A percentile compares a stretch with the other conserved stretches of the same genome.
Evolutionary conservation across 2,797 vertebrate genomes (phyloP).

Genomic region (Cossypha dichroa): DNA sequence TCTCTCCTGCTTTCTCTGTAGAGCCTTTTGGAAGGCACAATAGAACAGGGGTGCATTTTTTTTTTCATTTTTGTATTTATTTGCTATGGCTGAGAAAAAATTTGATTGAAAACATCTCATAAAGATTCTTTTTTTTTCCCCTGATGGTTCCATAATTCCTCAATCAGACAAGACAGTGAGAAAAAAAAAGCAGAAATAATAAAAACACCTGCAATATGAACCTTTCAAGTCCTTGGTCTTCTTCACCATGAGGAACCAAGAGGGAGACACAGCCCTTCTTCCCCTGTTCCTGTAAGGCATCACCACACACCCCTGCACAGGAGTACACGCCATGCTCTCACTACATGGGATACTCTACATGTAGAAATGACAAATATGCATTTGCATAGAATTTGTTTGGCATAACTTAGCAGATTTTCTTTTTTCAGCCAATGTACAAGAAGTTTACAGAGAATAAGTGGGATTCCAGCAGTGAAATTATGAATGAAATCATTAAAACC

Average conservation of each 20-base stretch:
- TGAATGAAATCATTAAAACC: slow-evolving; percentile 66
- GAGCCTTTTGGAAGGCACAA: background rate
- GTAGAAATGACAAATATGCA: background rate
- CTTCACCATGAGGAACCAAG: background rate
- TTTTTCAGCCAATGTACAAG: slow-evolving; percentile 72
- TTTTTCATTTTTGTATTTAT: background rate
- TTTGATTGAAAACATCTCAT: background rate
- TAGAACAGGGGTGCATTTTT: background rate
- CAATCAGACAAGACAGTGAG: background rate
- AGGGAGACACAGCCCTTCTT: background rate
- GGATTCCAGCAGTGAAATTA: slow-evolving; percentile 50
- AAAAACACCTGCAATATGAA: background rate
- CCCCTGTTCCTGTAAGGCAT: background rate
- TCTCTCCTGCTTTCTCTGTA: background rate
- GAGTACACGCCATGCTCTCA: accelerated
- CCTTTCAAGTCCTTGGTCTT: background rate
- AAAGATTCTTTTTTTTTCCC: background rate
- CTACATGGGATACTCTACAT: background rate
- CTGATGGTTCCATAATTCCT: background rate
- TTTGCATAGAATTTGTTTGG: background rate
- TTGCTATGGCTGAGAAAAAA: background rate
- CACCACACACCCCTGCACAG: background rate
- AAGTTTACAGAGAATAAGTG: slow-evolving; percentile 75
- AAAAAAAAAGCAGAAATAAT: background rate
- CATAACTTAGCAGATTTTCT: background rate